Conservation (phyloP, 2,797 vertebrate genomes). For the Sebastolobus altivelis region DNA sequence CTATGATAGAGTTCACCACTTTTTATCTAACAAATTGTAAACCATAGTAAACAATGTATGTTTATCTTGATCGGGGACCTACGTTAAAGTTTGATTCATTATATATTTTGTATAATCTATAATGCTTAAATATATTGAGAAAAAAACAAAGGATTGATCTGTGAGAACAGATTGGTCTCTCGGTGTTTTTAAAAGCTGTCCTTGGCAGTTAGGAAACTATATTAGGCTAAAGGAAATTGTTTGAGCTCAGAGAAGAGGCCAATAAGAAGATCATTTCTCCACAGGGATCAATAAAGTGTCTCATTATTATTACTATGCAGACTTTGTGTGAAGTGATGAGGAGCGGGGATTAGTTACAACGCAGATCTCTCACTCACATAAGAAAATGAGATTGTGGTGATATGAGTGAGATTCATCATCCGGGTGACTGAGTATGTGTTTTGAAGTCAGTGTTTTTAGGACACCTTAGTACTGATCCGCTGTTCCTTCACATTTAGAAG, state of each 20-base stretch:
- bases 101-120: background rate
- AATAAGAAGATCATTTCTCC: background rate
- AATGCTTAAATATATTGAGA: background rate
- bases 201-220: background rate
- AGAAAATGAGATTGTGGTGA: background rate
- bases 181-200: background rate
- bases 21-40: background rate
- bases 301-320: background rate
- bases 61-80: background rate
- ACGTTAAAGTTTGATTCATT: background rate
- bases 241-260: constrained; percentile 3
- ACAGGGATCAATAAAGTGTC: background rate
- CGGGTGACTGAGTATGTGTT: background rate
- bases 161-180: background rate
- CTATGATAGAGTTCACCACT: background rate
- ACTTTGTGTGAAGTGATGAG: background rate
- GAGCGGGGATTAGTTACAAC: background rate
- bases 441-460: background rate
- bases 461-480: background rate
- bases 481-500: background rate
- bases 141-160: background rate
- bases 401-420: background rate
- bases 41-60: background rate
- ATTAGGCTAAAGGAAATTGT: background rate
- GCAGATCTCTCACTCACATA: background rate